A percentile compares a stretch with the other conserved stretches of the same genome.
Evolutionary conservation across 92 coral and sea anemone species (phyloP).

Genomic region (Paragorgia papillata): DNA sequence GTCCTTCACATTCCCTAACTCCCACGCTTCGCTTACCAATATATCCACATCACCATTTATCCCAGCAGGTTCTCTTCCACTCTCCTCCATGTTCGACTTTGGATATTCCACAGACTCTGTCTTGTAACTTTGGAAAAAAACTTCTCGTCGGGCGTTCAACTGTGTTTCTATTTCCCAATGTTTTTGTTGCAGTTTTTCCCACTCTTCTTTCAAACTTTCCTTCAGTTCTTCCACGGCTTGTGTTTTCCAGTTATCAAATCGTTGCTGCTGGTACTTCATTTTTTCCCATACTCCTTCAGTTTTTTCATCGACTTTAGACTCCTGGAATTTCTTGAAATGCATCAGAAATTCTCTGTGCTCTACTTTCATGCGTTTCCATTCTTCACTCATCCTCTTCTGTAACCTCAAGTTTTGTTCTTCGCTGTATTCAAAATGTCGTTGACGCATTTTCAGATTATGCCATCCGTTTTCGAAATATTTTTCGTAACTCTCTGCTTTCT

Average conservation of each 20-base stretch:
- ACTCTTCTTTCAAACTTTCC: conserved; percentile 56
- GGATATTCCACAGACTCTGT: background rate
- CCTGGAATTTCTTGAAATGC: background rate
- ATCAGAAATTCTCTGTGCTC: conserved; percentile 7
- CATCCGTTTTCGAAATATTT: conserved; percentile 9
- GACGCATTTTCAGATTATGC: conserved; percentile 13
- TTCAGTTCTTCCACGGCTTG: conserved; percentile 56
- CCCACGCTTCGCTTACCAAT: conserved; percentile 7
- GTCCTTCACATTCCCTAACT: background rate
- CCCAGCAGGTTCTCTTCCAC: background rate
- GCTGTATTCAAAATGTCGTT: conserved; percentile 25
- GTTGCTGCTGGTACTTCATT: conserved; percentile 49
- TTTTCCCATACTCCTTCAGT: background rate
- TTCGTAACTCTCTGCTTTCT: background rate
- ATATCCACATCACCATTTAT: conserved; percentile 2
- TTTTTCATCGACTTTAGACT: conserved; percentile 1
- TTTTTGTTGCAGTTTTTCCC: conserved; percentile 48
- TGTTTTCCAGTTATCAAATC: conserved; percentile 64
- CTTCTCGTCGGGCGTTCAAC: conserved; percentile 24
- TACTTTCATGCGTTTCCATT: conserved; percentile 8
- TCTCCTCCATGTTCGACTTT: background rate
- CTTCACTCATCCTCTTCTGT: conserved; percentile 21
- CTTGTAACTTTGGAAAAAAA: background rate
- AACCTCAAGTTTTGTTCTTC: conserved; percentile 6
- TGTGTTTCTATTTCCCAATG: conserved; percentile 50